phyloP scores from a whole-genome alignment of 2,797 vertebrate genomes.

The Myripristis jacobus region DNA sequence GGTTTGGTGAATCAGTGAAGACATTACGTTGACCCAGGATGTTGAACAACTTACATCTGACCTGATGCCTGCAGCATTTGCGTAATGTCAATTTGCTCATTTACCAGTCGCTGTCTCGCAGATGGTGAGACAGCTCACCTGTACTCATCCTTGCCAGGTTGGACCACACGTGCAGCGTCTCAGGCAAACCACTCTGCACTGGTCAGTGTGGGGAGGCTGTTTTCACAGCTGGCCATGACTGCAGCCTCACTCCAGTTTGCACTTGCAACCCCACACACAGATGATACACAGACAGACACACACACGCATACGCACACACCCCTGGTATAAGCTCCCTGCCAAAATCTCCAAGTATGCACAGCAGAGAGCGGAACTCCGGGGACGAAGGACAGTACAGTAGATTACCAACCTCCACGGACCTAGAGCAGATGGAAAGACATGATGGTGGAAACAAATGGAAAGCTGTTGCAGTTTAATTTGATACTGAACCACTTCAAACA shows the following conservation, averaged over 20 bases:
- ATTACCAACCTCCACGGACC: conserved; percentile 23
- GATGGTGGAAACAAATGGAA: conserved; percentile 6
- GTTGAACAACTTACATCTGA: too few relatives aligned
- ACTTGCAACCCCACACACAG: conserved; percentile 46
- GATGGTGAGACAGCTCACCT: conserved; percentile 35
- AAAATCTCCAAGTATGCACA: conserved; percentile 51
- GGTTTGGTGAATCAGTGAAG: conserved; percentile 3
- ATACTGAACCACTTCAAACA: too few relatives aligned
- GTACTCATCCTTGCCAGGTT: conserved; percentile 40
- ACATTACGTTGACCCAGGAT: conserved; percentile 12
- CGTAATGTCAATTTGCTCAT: neutral
- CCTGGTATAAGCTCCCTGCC: conserved; percentile 48
- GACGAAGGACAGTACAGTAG: conserved; percentile 22
- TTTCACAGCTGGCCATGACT: conserved; percentile 73
- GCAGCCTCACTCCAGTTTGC: conserved; percentile 27
- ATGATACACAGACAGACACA: conserved; percentile 4
- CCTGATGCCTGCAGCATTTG: neutral
- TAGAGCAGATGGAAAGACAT: neutral
- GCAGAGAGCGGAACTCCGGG: conserved; percentile 40
- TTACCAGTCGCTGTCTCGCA: neutral
- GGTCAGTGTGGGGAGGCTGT: conserved; percentile 44
- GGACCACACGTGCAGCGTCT: conserved; percentile 46
- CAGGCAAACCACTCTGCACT: conserved; percentile 36
- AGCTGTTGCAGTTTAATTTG: too few relatives aligned
- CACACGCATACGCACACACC: conserved; percentile 18